phyloP scores from a whole-genome alignment of 64 coral and sea anemone species.

The Pocillopora damicornis region DNA sequence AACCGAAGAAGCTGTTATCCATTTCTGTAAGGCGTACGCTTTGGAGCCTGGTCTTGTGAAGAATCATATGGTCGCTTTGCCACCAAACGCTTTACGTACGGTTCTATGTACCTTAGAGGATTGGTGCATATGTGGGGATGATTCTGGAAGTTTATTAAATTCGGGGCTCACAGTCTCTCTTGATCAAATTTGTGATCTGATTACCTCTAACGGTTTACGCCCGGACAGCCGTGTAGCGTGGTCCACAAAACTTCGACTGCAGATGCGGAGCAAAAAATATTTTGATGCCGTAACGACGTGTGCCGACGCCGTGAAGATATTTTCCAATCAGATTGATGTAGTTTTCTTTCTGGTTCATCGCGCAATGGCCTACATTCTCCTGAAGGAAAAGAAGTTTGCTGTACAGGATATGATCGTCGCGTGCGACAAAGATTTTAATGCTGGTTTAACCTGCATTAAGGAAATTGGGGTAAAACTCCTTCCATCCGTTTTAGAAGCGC shows the following conservation, averaged over 20 bases:
- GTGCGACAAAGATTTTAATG: constrained; percentile 40
- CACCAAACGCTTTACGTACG: constrained; percentile 31
- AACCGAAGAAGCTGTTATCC: constrained; percentile 55
- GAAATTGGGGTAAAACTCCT: constrained; percentile 49
- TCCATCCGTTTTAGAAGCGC: constrained; percentile 50
- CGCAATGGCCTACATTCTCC: constrained; percentile 31
- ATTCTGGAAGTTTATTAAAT: constrained; percentile 34
- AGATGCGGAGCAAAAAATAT: constrained; percentile 57
- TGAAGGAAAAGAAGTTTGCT: constrained; percentile 34
- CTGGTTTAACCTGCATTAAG: constrained; percentile 37
- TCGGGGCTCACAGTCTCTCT: constrained; percentile 53
- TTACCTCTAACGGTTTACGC: constrained; percentile 47
- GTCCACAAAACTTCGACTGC: constrained; percentile 53
- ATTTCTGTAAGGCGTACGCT: constrained; percentile 58
- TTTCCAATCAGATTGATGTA: constrained; percentile 18
- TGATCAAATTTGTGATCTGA: constrained; percentile 75
- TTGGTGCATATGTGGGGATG: constrained; percentile 64
- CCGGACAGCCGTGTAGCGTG: constrained; percentile 70
- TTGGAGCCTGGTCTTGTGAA: constrained; percentile 47
- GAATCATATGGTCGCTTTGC: constrained; percentile 54
- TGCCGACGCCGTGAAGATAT: constrained; percentile 37
- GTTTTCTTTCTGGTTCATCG: constrained; percentile 58
- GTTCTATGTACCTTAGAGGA: constrained; percentile 73
- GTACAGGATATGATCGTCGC: constrained; percentile 58
- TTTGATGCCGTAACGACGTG: constrained; percentile 46